phyloP scores from a whole-genome alignment of 1,140 invertebrate genomes.

The Psilanteris sp. region DNA sequence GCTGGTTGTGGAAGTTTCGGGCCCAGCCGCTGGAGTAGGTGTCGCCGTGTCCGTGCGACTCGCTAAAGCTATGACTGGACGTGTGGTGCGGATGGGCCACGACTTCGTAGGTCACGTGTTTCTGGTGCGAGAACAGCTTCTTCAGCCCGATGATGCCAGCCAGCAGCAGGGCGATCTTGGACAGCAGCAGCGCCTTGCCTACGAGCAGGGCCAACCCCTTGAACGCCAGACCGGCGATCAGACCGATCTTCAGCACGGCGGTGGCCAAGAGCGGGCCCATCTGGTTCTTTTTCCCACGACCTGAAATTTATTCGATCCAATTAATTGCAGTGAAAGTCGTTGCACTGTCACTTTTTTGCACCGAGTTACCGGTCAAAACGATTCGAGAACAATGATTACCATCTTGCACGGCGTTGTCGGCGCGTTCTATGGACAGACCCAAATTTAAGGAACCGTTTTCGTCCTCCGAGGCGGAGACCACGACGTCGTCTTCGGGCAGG shows the following conservation, averaged over 20 bases:
- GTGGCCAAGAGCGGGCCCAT: constrained; percentile 87
- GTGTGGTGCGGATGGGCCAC: constrained; percentile 84
- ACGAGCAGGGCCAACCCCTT: constrained; percentile 90
- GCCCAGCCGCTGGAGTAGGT: constrained; percentile 83
- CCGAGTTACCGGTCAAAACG: no score
- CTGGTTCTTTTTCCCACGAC: constrained; percentile 87
- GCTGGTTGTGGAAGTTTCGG: constrained; percentile 80
- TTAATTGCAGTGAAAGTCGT: no score
- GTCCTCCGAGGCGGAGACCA: constrained; percentile 85
- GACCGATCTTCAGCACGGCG: constrained; percentile 87
- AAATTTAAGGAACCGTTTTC: constrained; percentile 86
- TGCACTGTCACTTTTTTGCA: constrained; percentile 31
- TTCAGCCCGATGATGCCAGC: constrained; percentile 90
- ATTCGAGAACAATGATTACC: constrained; percentile 68
- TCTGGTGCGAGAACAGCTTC: constrained; percentile 87
- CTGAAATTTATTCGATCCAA: no score
- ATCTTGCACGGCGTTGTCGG: constrained; percentile 76
- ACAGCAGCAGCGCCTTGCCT: constrained; percentile 89
- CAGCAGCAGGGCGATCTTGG: constrained; percentile 89
- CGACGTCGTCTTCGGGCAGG: constrained; percentile 87
- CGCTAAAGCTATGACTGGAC: constrained; percentile 76
- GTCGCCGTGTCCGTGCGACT: constrained; percentile 78
- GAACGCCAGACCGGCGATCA: constrained; percentile 88
- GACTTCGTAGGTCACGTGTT: constrained; percentile 88
- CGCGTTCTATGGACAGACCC: constrained; percentile 85